These are phyloP conservation scores for Onychomys arenicola DNA, from an alignment of 2,797 vertebrate genomes.

Conservation along the genomic window DNA sequence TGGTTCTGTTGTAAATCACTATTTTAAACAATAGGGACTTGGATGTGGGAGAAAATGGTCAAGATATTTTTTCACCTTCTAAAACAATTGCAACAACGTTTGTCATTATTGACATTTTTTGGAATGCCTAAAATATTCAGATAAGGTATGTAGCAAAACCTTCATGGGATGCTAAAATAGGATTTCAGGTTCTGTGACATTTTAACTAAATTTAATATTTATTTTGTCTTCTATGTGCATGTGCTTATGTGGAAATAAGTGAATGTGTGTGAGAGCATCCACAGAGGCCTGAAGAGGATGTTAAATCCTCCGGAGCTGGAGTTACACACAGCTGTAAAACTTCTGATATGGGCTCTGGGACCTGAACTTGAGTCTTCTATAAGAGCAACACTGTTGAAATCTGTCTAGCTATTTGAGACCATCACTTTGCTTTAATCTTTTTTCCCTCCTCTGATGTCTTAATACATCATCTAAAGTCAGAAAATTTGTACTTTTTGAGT, in stretches of 20 bases:
- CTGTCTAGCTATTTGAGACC: background rate
- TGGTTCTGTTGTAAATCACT: background rate
- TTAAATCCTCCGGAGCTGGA: background rate
- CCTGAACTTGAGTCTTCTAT: background rate
- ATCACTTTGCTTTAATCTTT: background rate
- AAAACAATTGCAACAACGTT: background rate
- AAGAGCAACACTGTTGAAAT: background rate
- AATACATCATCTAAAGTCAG: background rate
- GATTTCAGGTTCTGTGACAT: background rate
- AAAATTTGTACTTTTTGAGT: background rate
- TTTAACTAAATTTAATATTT: background rate
- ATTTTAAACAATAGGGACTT: background rate
- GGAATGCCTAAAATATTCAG: slow-evolving; percentile 8
- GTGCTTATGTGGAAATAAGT: too few species aligned
- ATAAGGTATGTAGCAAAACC: background rate
- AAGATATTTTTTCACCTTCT: background rate
- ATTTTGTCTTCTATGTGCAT: background rate
- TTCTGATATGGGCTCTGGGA: background rate
- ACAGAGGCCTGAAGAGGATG: background rate
- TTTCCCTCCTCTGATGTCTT: background rate
- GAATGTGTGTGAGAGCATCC: too few species aligned
- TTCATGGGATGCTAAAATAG: background rate
- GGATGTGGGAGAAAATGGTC: background rate
- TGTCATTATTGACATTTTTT: background rate
- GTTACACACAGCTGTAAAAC: background rate